phyloP scores from a whole-genome alignment of 2,888 invertebrate genomes.

The Deilephila porcellus region DNA sequence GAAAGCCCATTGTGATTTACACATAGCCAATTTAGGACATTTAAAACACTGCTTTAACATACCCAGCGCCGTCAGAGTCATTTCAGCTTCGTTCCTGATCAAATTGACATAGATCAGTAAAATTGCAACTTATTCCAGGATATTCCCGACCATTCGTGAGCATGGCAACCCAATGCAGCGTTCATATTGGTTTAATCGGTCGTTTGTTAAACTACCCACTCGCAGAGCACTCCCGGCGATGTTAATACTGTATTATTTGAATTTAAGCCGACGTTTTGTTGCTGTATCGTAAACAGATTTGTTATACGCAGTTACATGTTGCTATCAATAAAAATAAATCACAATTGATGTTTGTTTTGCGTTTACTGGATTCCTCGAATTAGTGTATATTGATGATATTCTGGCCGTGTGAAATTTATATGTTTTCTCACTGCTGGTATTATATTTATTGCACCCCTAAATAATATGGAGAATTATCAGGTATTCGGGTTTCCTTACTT shows the following conservation, averaged over 20 bases:
- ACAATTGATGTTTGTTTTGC: constrained; percentile 2
- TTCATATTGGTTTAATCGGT: constrained; percentile 6
- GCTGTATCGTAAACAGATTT: constrained; percentile 8
- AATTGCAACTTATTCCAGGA: neutral
- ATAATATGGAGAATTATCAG: too few relatives aligned
- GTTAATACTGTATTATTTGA: constrained; percentile 24
- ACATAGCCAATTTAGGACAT: too few relatives aligned
- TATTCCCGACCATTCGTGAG: too few relatives aligned
- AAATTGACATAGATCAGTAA: too few relatives aligned
- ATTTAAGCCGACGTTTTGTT: constrained; percentile 21
- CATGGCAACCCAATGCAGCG: neutral
- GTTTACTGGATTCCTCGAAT: neutral
- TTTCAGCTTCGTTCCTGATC: too few relatives aligned
- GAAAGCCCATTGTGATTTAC: too few relatives aligned
- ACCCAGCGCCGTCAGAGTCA: too few relatives aligned
- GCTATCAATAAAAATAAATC: constrained; percentile 14
- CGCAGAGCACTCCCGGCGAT: constrained; percentile 6
- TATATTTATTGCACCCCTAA: too few relatives aligned
- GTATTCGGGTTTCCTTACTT: too few relatives aligned
- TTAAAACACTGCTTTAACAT: too few relatives aligned
- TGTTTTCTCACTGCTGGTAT: too few relatives aligned
- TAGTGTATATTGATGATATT: neutral
- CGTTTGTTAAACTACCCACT: constrained; percentile 27
- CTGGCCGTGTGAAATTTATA: neutral
- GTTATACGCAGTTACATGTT: constrained; percentile 5